Percentiles rank a stretch among this genome's conserved stretches.
These are phyloP conservation scores for Vidua macroura DNA, from an alignment of 2,113 vertebrate genomes.

Conservation along the genomic window DNA sequence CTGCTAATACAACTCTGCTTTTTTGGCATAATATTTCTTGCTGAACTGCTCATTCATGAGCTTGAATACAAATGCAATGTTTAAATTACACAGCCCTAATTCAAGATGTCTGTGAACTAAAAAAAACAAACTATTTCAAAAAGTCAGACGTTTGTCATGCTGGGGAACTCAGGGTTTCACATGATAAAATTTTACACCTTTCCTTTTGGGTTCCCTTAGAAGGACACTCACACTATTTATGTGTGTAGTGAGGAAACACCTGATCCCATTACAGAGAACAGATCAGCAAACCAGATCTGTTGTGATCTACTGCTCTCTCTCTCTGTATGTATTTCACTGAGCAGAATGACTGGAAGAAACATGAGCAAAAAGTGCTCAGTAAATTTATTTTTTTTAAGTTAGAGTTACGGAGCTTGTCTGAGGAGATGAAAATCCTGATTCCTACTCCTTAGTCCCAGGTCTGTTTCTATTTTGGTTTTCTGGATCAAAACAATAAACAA, in stretches of 20 bases:
- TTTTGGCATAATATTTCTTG: not conserved
- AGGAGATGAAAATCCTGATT: not conserved
- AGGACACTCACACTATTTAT: not conserved
- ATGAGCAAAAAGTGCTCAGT: not conserved
- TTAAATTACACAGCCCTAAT: not conserved
- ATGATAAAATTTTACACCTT: not conserved
- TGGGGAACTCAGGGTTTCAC: not conserved
- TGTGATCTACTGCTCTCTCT: not conserved
- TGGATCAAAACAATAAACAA: not conserved
- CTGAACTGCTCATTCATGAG: not conserved
- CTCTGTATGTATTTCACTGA: not conserved
- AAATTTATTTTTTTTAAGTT: not conserved
- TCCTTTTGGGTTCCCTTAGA: not conserved
- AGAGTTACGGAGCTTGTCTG: not conserved
- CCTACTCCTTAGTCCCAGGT: not conserved
- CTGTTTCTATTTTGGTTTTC: not conserved
- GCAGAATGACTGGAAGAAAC: not conserved
- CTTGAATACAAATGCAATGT: not conserved
- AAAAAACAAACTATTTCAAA: slow-evolving; percentile 3
- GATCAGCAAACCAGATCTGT: not conserved
- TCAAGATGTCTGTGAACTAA: not conserved
- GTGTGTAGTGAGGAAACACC: not conserved
- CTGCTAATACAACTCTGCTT: not conserved
- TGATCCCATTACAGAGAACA: not conserved
- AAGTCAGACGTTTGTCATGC: not conserved